Conservation (phyloP, 2,888 invertebrate genomes). For the Thereva unica region DNA sequence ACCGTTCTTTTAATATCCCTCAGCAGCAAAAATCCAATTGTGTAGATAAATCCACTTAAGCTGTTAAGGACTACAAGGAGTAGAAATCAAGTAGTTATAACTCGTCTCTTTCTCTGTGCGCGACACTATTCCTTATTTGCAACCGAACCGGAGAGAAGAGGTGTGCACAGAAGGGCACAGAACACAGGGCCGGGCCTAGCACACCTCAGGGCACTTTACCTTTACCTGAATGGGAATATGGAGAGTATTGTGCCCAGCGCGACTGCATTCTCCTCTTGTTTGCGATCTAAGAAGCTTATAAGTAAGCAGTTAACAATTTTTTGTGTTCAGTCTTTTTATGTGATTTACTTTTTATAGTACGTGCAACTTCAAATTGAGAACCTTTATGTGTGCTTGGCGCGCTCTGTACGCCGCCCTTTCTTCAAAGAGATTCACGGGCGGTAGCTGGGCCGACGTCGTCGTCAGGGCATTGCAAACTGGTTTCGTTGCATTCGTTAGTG, state of each 20-base stretch:
- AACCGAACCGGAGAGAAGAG: too few relatives aligned
- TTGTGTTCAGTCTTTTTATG: not conserved
- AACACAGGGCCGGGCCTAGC: too few relatives aligned
- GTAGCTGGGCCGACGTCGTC: constrained; percentile 23
- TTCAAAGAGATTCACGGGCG: not conserved
- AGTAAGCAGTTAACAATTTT: not conserved
- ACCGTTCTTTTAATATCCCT: constrained; percentile 19
- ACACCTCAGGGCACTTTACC: too few relatives aligned
- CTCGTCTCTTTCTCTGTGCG: not conserved
- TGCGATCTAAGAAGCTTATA: not conserved
- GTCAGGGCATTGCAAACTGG: constrained; percentile 18
- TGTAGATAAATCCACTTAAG: constrained; percentile 29
- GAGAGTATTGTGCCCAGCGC: too few relatives aligned
- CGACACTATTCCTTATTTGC: too few relatives aligned
- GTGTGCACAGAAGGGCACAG: too few relatives aligned
- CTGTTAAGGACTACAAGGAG: not conserved
- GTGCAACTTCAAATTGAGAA: not conserved
- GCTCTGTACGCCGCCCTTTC: constrained; percentile 11
- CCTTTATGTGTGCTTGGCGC: not conserved
- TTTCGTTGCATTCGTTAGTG: constrained; percentile 22
- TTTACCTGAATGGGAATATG: too few relatives aligned
- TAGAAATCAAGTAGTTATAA: constrained; percentile 31
- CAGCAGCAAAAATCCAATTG: constrained; percentile 19
- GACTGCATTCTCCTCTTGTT: too few relatives aligned
- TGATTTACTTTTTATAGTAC: constrained; percentile 21